Percentiles rank a stretch among this genome's conserved stretches.
These are phyloP conservation scores for Branchipolynoe longqiensis DNA, from an alignment of 2,888 invertebrate species.

Conservation along the genomic window DNA sequence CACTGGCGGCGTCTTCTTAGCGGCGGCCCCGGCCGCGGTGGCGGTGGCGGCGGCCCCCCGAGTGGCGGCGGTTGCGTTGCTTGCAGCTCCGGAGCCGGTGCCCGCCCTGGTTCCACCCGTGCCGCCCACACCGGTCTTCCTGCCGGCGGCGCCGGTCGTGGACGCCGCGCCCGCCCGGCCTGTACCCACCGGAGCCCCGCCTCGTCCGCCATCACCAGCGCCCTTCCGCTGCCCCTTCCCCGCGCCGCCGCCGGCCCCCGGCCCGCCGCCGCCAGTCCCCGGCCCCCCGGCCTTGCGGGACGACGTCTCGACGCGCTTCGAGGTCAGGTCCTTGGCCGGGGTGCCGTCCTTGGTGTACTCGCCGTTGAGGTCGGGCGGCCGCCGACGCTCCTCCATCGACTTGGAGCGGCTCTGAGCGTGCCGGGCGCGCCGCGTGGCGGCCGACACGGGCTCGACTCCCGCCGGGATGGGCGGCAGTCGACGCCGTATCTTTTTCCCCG, in stretches of 20 bases:
- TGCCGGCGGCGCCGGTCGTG: conserved; percentile 36
- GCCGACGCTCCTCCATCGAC: conserved; percentile 37
- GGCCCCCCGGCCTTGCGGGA: not conserved
- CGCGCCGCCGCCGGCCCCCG: not conserved
- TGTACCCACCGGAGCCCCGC: not conserved
- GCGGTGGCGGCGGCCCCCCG: not conserved
- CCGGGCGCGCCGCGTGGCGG: conserved; percentile 48
- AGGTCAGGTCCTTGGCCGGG: conserved; percentile 48
- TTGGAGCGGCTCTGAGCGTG: conserved; percentile 50
- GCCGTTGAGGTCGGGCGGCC: conserved; percentile 20
- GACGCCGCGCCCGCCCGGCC: not conserved
- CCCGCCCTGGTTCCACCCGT: conserved; percentile 4
- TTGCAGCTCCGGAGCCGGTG: not conserved
- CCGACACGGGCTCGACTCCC: conserved; percentile 60
- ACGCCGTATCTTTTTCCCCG: conserved; percentile 63
- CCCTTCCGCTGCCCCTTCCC: not conserved
- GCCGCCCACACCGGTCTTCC: not conserved
- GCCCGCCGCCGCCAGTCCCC: not conserved
- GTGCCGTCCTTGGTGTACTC: conserved; percentile 53
- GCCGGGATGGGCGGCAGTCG: conserved; percentile 67
- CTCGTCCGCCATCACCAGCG: not conserved
- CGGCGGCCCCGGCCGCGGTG: not conserved
- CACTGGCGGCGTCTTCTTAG: not conserved
- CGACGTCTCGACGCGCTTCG: conserved; percentile 38
- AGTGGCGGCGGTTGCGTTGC: not conserved